These are phyloP conservation scores for Thyatira batis DNA, from an alignment of 2,888 invertebrate species.

Conservation along the genomic window DNA sequence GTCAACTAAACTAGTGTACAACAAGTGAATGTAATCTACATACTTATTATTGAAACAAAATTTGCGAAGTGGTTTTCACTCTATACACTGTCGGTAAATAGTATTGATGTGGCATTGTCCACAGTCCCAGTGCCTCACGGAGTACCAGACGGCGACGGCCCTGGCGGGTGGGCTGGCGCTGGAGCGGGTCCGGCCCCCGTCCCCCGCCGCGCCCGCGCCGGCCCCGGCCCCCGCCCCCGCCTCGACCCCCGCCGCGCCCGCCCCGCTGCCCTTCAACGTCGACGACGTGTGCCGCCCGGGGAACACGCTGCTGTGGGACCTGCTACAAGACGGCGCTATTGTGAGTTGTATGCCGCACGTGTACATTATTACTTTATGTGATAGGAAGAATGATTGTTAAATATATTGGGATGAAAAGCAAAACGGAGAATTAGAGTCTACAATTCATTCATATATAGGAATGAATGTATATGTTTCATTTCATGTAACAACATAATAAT, in stretches of 20 bases:
- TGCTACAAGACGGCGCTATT: slow-evolving; percentile 95
- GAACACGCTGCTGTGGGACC: slow-evolving; percentile 96
- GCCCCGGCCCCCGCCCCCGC: slow-evolving; percentile 87
- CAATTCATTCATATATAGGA: too few species aligned
- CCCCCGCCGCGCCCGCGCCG: slow-evolving; percentile 83
- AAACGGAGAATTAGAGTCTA: too few species aligned
- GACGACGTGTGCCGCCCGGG: slow-evolving; percentile 95
- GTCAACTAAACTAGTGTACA: too few species aligned
- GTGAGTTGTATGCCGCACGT: slow-evolving; percentile 83
- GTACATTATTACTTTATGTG: too few species aligned
- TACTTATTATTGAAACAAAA: too few species aligned
- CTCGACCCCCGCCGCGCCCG: slow-evolving; percentile 45
- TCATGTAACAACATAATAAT: too few species aligned
- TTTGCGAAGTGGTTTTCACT: too few species aligned
- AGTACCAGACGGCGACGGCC: slow-evolving; percentile 46
- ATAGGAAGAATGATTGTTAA: too few species aligned
- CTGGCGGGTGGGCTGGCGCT: slow-evolving; percentile 26
- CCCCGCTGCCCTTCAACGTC: slow-evolving; percentile 76
- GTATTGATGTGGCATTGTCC: not conserved
- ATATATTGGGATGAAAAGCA: too few species aligned
- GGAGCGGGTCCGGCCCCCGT: slow-evolving; percentile 32
- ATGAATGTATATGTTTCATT: too few species aligned
- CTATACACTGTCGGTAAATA: too few species aligned
- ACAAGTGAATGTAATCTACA: too few species aligned
- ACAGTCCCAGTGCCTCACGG: slow-evolving; percentile 65